Base-by-base conservation (phyloP, 2,888 invertebrate species). In the Bursaphelenchus okinawaensis region DNA sequence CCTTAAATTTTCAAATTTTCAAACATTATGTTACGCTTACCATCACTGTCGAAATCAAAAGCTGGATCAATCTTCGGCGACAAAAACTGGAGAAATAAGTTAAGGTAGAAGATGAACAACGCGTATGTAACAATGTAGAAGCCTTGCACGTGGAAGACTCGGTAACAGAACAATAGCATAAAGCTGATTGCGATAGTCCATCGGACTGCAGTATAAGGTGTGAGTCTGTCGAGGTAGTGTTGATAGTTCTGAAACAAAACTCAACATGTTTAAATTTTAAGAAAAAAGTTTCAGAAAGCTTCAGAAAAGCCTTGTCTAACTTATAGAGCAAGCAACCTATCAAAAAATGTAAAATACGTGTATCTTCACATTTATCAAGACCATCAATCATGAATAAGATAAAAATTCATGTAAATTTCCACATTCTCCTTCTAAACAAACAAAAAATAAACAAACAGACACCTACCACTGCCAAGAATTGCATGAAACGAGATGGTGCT, bases 71-170 rank as follows among this genome's bases (percentile, higher is more conserved):
- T 94, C 88, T 95, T 96, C 82, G 98, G 98, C 82, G 98, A 94
- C 76, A 99, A 88, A 88, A 99, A 99, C 86, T 95, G 94, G 87
- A 99, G 94, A 87, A 99, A 95, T 84, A 98, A 87, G 87, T 99
- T 99, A 84, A 99, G 88, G 85, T 98, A 92, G 86, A 96, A 99
- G 83, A 99, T 99, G 79, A 96, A 96, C 84, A 99, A 87, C 28
- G 94, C 98, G 86, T 99, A 99, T 76, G 95, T 94, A 68, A 99
- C 90, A 81, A 99, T 98, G 85, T 98, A 98, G 94, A 96, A 99
- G 76, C 98, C 98, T 91, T 99, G 80, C 27, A 81, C 60, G 52
- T 69, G 71, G 50, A 81, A 28, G 54, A 82, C 75, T 55, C 82
- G 65, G 56, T 60, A 67, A 63, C 71, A 74, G 71, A 76, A 82